phyloP scores from a whole-genome alignment of 2,797 vertebrate genomes.

The Cirrhinus mrigala region DNA sequence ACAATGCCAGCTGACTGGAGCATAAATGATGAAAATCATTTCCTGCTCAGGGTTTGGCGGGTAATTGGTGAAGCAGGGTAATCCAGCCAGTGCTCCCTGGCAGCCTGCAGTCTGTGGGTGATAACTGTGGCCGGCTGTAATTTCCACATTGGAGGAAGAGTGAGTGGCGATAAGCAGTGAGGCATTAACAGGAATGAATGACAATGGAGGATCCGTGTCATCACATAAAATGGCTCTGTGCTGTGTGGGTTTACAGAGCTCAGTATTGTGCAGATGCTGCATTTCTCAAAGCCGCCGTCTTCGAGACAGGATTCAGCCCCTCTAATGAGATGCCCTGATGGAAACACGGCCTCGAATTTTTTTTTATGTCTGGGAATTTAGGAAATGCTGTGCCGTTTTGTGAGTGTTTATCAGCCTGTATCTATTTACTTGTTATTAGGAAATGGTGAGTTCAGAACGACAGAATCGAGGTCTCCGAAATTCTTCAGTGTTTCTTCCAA shows the following conservation, averaged over 20 bases:
- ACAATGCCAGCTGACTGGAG: slow-evolving; percentile 56
- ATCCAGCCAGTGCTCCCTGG: slow-evolving; percentile 46
- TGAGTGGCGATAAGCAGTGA: slow-evolving; percentile 46
- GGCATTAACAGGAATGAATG: slow-evolving; percentile 57
- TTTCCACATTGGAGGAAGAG: slow-evolving; percentile 58
- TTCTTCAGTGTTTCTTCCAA: slow-evolving; percentile 3
- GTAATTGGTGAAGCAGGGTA: slow-evolving; percentile 64
- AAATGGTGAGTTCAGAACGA: slow-evolving; percentile 3
- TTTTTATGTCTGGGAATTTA: slow-evolving; percentile 20
- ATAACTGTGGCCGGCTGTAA: slow-evolving; percentile 57
- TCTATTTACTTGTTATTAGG: slow-evolving; percentile 28
- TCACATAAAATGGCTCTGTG: slow-evolving; percentile 35
- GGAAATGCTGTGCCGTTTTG: background rate
- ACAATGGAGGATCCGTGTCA: slow-evolving; percentile 56
- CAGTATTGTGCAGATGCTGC: slow-evolving; percentile 23
- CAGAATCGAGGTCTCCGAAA: slow-evolving; percentile 7
- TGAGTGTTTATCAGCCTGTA: slow-evolving; percentile 3
- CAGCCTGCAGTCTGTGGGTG: slow-evolving; percentile 52
- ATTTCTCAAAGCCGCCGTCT: slow-evolving; percentile 35
- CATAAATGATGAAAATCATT: slow-evolving; percentile 68
- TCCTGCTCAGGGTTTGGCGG: slow-evolving; percentile 66
- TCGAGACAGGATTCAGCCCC: background rate
- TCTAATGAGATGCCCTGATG: slow-evolving; percentile 37
- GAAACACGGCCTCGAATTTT: slow-evolving; percentile 32
- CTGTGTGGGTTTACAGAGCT: slow-evolving; percentile 44